Base-by-base conservation (phyloP, 1,140 invertebrate genomes). In the Micrasema minimum region DNA sequence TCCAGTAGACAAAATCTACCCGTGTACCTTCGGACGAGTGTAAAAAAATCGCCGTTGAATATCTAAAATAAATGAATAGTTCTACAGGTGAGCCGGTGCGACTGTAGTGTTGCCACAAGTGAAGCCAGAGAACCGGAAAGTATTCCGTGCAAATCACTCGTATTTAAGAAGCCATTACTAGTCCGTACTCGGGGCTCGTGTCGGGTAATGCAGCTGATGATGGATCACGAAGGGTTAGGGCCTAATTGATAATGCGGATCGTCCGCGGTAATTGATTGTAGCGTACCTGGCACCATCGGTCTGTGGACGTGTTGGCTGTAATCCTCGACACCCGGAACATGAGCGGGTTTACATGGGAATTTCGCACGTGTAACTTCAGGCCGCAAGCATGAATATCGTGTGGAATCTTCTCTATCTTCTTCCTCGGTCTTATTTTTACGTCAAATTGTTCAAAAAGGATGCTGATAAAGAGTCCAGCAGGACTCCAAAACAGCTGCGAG, bases 181-280 rank as follows among this genome's bases (percentile, higher is more conserved):
- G 48, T 23, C 43, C 10, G n/a, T 31, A 46, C 43, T 46, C n/a
- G 43, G n/a, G 1, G 10, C 43, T 46, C 43, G 43, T 12, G 14
- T 50, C 20, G 6, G 55, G 31, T 59, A 59, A 59, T 59, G 55
- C 55, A 59, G 55, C 35, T 20, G 53, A 41, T 59, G 55, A 59
- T 23, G 55, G 55, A 59, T 59, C 55, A 59, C 55, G 55, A 59
- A 59, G 38, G 55, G 31, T 35, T 59, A 59, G 38, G 35, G 35
- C 55, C 38, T 59, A 59, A 59, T 59, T 59, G 55, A 59, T 59
- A 59, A 59, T 59, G 55, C 55, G 55, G 35, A 59, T 38, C 55
- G 37, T 59, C 55, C 55, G 14, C 26, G 14, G 55, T 59, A 59
- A 59, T 59, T 59, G 55, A 59, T 59, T 59, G 55, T 38, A 59